Base-by-base conservation (phyloP, 2,797 vertebrate genomes). In the Pogonophryne albipinna region DNA sequence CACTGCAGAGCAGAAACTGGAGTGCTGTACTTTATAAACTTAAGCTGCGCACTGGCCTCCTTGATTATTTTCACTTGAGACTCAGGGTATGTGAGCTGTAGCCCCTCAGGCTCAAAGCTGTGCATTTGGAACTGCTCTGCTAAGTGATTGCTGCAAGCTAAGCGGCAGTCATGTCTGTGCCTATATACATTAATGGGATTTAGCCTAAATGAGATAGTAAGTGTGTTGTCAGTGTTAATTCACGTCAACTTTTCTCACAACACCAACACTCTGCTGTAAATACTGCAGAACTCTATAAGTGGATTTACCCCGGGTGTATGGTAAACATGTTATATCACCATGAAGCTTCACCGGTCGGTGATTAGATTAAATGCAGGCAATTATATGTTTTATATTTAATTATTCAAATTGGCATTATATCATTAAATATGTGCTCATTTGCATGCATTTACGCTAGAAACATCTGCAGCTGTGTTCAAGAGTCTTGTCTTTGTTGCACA, bases 1-100 rank as follows among this genome's bases (percentile, higher is more conserved):
- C 65, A 55, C 62, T 71, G 34, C 41, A 7, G 44, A 71, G 66
- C 23, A 67, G 47, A 75, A 63, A 74, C 14, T 46, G 41, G 49
- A 64, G 76, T 16, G 46, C 50, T 78, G 55, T 47, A 73, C 60
- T 76, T 41, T 57, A 44, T 78, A 69, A 72, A 66, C 19, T 58
- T 75, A 78, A 84, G 71, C 61, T 15, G 27, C 71, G 70, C 64
- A 41, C 52, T 44, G 72, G 73, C 63, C 56, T 74, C 59, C 79
- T 88, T 86, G 76, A 90, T 87, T 74, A 70, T 85, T 86, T 85
- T 84, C 72, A 70, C 62, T 86, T 76, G 55, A 85, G 78, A 81
- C 38, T 68, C 72, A 80, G 66, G 50, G 57, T 74, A 51, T 72
- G 71, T 86, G 85, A 87, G 74, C 80, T 62, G 52, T 50, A 79